phyloP scores from a whole-genome alignment of 2,113 vertebrate genomes.

The Macquaria ambigua region DNA sequence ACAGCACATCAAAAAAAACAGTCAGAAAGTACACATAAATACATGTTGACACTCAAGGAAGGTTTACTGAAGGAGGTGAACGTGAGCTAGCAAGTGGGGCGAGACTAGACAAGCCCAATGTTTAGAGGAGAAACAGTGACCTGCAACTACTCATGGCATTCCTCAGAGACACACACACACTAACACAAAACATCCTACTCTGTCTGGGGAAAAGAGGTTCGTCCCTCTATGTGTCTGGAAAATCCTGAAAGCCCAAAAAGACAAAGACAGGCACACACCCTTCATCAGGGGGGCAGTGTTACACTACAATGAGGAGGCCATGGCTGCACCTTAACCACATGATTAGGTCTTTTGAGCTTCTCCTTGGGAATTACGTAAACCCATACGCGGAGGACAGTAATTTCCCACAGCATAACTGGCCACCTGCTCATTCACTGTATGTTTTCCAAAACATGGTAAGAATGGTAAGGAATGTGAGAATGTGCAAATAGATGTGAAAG shows the following conservation, averaged over 20 bases:
- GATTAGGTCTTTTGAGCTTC: conserved; percentile 68
- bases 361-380: conserved; percentile 65
- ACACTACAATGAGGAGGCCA: conserved; percentile 51
- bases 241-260: conserved; percentile 44
- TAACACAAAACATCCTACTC: conserved; percentile 58
- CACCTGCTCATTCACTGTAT: not conserved
- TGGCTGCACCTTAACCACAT: conserved; percentile 65
- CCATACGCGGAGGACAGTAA: conserved; percentile 30
- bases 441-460: conserved; percentile 31
- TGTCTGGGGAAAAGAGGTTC: conserved; percentile 38
- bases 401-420: conserved; percentile 41
- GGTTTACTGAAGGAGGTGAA: conserved; percentile 31
- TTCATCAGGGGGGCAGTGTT: conserved; percentile 42
- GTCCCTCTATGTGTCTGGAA: conserved; percentile 37
- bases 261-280: conserved; percentile 64
- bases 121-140: conserved; percentile 74
- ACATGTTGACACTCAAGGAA: conserved; percentile 21
- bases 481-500: conserved; percentile 15
- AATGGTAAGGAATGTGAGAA: conserved; percentile 5
- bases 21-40: conserved; percentile 22
- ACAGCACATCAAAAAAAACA: conserved; percentile 21
- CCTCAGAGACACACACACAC: conserved; percentile 46
- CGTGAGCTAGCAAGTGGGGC: conserved; percentile 45
- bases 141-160: conserved; percentile 70
- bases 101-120: conserved; percentile 71